Evolutionary conservation across 2,797 vertebrate species (phyloP).

Genomic region (Malacoraja senta): DNA sequence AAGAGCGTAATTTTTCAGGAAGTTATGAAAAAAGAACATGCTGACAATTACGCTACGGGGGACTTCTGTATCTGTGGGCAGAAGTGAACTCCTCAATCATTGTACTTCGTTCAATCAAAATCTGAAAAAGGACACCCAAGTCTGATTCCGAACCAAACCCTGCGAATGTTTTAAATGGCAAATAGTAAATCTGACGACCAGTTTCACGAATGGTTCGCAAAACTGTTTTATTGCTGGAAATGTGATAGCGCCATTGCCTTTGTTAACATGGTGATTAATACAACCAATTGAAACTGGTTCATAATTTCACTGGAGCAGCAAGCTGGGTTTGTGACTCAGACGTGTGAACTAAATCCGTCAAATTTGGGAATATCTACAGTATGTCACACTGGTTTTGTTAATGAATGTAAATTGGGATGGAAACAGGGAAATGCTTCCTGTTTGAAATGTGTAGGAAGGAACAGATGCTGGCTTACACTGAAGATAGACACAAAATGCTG

Average conservation of each 20-base stretch:
- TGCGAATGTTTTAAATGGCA: neutral
- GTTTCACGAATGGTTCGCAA: neutral
- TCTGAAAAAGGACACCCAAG: neutral
- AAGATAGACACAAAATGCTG: too few relatives aligned
- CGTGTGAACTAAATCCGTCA: neutral
- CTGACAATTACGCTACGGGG: neutral
- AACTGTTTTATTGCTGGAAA: neutral
- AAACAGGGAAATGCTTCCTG: neutral
- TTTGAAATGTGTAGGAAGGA: too few relatives aligned
- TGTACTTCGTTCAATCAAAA: neutral
- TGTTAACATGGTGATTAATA: neutral
- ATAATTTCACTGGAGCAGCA: neutral
- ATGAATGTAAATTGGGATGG: neutral
- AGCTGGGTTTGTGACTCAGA: too few relatives aligned
- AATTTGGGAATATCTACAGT: neutral
- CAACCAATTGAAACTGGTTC: neutral
- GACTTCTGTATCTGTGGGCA: neutral
- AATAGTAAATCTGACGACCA: neutral
- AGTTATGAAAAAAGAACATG: neutral
- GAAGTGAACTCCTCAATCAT: neutral
- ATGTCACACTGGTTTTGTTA: neutral
- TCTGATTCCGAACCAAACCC: neutral
- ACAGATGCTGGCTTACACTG: too few relatives aligned
- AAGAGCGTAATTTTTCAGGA: neutral
- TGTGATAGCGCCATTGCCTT: neutral